A percentile compares a stretch with the other conserved stretches of the same genome.
Evolutionary conservation across 2,113 vertebrate genomes (phyloP).

Genomic region (Rhea americana): DNA sequence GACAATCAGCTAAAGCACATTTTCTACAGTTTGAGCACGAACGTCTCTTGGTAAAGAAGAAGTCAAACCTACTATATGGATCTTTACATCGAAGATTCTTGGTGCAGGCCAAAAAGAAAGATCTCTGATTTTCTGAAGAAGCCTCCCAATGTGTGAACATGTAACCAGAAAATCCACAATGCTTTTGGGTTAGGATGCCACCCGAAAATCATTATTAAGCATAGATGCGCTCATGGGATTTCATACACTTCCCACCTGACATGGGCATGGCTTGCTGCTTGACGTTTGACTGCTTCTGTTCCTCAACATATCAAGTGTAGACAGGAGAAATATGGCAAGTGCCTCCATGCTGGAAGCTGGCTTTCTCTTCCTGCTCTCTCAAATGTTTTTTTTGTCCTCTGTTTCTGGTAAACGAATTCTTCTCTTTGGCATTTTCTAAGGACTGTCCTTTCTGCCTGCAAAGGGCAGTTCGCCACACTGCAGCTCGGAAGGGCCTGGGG

Average conservation of each 20-base stretch:
- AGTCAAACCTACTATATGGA: constrained; percentile 37
- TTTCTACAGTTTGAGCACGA: constrained; percentile 1
- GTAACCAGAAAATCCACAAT: not conserved
- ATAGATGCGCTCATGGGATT: constrained; percentile 7
- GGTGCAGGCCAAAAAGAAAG: constrained; percentile 9
- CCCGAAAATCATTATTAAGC: constrained; percentile 43
- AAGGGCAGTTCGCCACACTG: accelerated
- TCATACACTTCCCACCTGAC: constrained; percentile 21
- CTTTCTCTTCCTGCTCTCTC: not conserved
- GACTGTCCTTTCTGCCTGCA: accelerated
- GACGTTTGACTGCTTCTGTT: constrained; percentile 5
- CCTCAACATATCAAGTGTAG: not conserved
- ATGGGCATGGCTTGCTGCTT: constrained; percentile 42
- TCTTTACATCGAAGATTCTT: not conserved
- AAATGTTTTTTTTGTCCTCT: not conserved
- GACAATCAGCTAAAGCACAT: not conserved
- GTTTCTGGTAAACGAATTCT: not conserved
- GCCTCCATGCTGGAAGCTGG: not conserved
- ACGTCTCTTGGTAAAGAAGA: not conserved
- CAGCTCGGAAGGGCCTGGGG: not conserved
- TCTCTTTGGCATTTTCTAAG: not conserved
- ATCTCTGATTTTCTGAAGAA: not conserved
- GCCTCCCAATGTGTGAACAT: not conserved
- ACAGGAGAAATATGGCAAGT: not conserved
- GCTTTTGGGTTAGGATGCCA: not conserved